Percentiles rank a stretch among this genome's conserved stretches.
Evolutionary conservation across 2,888 invertebrate species (phyloP).

Genomic region (Ennomos erosarius): DNA sequence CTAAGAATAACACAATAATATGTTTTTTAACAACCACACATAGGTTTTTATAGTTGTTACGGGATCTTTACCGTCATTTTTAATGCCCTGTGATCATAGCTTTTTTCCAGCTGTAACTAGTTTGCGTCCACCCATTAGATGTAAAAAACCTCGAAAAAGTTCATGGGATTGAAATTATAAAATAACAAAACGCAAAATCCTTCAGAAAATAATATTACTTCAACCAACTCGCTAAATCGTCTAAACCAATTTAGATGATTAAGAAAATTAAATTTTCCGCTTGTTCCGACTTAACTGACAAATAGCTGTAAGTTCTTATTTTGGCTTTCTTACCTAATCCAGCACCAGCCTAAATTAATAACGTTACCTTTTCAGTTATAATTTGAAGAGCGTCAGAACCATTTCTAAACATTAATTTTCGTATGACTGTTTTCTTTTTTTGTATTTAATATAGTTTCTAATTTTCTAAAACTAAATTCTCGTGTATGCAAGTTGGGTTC

Average conservation of each 20-base stretch:
- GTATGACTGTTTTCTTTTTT: background rate
- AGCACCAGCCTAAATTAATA: slow-evolving; percentile 7
- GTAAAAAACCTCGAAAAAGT: no score
- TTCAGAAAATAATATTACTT: slow-evolving; percentile 56
- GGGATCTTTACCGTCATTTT: no score
- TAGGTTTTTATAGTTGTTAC: no score
- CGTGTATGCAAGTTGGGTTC: no score
- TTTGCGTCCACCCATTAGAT: no score
- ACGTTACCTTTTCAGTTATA: background rate
- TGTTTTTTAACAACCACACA: no score
- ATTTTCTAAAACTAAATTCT: no score
- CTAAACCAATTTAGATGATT: slow-evolving; percentile 49
- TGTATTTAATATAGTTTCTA: no score
- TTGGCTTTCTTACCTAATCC: slow-evolving; percentile 14
- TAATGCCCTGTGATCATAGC: no score
- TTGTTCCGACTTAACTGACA: slow-evolving; percentile 53
- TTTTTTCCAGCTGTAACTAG: no score
- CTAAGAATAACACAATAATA: no score
- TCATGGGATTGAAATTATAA: slow-evolving; percentile 6
- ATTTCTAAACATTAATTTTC: background rate
- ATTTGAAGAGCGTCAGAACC: background rate
- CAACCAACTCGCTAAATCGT: slow-evolving; percentile 48
- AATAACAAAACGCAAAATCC: slow-evolving; percentile 56
- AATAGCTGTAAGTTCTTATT: slow-evolving; percentile 50
- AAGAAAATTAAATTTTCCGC: slow-evolving; percentile 65